Evolutionary conservation across 2,113 vertebrate species (phyloP).

Genomic region (Ceyx cyanopectus): DNA sequence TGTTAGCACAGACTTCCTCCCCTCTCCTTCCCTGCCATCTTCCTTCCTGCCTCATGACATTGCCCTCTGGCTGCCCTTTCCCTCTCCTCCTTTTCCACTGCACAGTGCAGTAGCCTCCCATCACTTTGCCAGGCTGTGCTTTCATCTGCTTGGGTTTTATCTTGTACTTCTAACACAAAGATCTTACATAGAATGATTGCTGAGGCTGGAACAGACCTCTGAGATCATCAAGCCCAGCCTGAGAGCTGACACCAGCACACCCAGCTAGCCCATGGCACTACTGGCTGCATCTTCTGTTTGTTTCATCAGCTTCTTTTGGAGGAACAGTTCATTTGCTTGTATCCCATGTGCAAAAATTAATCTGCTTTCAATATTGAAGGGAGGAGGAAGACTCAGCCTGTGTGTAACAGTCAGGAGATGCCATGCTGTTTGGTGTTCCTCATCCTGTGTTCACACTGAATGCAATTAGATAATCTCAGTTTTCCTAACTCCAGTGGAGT

Average conservation of each 20-base stretch:
- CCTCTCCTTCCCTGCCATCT: constrained; percentile 48
- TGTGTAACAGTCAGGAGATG: background rate
- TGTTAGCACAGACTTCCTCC: constrained; percentile 53
- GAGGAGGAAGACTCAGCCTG: background rate
- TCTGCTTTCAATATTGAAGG: background rate
- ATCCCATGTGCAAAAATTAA: background rate
- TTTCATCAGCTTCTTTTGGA: background rate
- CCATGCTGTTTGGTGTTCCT: background rate
- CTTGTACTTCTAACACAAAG: background rate
- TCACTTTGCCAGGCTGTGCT: background rate
- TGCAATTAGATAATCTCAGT: background rate
- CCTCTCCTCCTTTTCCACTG: background rate
- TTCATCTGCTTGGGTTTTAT: background rate
- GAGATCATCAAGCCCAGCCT: no score
- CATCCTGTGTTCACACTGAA: constrained; percentile 20
- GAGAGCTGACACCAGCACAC: no score
- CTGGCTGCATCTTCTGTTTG: background rate
- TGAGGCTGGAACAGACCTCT: no score
- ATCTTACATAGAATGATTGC: background rate
- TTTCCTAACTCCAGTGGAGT: constrained; percentile 63
- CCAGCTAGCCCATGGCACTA: no score
- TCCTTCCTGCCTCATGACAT: constrained; percentile 19
- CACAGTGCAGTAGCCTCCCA: background rate
- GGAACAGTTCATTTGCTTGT: background rate
- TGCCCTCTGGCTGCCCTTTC: constrained; percentile 36